Percentiles rank a stretch among this genome's conserved stretches.
Conservation (phyloP, 2,888 invertebrate genomes). For the Neoscelio sp. region DNA sequence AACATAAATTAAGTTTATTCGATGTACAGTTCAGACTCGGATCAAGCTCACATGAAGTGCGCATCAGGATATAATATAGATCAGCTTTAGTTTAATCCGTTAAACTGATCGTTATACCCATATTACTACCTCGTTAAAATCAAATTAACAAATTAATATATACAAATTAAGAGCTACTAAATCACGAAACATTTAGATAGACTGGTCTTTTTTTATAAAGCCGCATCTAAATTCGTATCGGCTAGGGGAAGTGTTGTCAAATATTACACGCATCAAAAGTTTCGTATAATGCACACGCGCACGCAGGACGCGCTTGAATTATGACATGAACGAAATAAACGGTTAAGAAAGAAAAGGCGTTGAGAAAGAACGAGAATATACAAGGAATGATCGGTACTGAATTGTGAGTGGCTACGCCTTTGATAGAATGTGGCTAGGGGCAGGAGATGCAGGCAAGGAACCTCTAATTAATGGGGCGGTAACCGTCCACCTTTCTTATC, state of each 20-base stretch:
- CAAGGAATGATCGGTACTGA: conserved; percentile 65
- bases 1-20: no score
- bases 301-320: conserved; percentile 60
- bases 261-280: conserved; percentile 7
- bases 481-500: conserved; percentile 75
- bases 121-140: no score
- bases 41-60: no score
- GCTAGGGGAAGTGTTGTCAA: background rate
- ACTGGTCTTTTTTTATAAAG: background rate
- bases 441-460: conserved; percentile 71
- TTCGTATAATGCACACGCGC: conserved; percentile 36
- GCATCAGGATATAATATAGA: no score
- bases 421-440: conserved; percentile 72
- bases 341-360: conserved; percentile 47
- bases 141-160: no score
- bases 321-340: conserved; percentile 57
- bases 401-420: conserved; percentile 77
- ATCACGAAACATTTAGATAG: conserved; percentile 8
- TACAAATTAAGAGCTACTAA: no score
- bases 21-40: no score
- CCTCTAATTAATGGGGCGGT: conserved; percentile 80
- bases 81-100: no score
- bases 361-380: conserved; percentile 52
- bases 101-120: no score
- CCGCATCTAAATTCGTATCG: conserved; percentile 1